Conservation (phyloP, 2,113 vertebrate species). For the Calidris pygmaea region DNA sequence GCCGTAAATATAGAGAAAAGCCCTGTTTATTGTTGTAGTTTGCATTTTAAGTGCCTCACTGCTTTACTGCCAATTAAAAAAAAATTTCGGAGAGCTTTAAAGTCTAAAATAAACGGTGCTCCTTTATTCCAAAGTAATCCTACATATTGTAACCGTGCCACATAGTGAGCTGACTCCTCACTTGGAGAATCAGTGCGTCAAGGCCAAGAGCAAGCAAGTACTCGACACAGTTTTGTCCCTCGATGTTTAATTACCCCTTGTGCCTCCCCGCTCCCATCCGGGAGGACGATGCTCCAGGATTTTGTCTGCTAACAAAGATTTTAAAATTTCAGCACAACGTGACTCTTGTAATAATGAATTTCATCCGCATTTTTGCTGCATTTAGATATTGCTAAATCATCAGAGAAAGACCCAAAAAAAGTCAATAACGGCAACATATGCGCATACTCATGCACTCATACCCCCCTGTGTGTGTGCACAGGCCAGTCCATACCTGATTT, state of each 20-base stretch:
- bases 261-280: background rate
- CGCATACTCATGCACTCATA: fast-evolving
- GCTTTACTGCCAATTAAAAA: background rate
- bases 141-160: background rate
- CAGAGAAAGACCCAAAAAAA: background rate
- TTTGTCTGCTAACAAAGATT: background rate
- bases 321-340: background rate
- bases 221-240: background rate
- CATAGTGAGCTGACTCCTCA: background rate
- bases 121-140: background rate
- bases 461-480: too few relatives aligned
- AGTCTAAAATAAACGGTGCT: background rate
- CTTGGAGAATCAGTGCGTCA: background rate
- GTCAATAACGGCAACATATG: background rate
- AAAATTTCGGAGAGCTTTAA: background rate
- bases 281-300: background rate
- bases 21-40: background rate
- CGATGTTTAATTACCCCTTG: background rate
- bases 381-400: background rate
- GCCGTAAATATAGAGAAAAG: background rate
- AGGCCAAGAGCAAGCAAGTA: background rate
- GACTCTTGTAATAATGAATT: background rate
- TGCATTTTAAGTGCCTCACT: background rate
- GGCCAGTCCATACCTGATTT: background rate
- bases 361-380: background rate